Percentiles rank a stretch among this genome's conserved stretches.
phyloP scores from a whole-genome alignment of 2,113 vertebrate genomes.

The Alethe castanea region DNA sequence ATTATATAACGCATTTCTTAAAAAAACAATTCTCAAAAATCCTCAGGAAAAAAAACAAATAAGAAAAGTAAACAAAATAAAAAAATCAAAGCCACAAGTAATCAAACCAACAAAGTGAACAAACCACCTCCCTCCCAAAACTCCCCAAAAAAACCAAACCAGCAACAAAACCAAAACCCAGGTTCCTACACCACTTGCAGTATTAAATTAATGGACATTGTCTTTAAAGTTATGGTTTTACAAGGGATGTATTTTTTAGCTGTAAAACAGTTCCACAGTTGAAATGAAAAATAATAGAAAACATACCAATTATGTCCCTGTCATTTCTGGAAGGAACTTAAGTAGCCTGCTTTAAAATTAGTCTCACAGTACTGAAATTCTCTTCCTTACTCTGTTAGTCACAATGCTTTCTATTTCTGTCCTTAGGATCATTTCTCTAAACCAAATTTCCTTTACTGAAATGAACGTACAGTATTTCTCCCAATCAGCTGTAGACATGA shows the following conservation, averaged over 20 bases:
- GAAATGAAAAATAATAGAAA: not conserved
- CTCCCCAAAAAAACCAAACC: accelerated
- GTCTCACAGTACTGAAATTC: not conserved
- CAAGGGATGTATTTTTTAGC: not conserved
- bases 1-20: not conserved
- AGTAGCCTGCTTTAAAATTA: not conserved
- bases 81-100: not conserved
- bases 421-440: not conserved
- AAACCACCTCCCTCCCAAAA: accelerated
- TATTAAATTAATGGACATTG: not conserved
- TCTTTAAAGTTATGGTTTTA: not conserved
- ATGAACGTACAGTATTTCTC: not conserved
- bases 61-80: not conserved
- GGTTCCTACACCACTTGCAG: not conserved
- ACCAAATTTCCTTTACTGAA: not conserved
- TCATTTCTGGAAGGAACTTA: not conserved
- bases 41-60: not conserved
- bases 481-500: not conserved
- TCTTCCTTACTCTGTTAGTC: not conserved
- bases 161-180: not conserved
- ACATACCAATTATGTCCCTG: not conserved
- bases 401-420: not conserved
- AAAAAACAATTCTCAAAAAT: not conserved
- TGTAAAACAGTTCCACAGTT: not conserved
- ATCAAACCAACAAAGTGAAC: not conserved